Percentiles rank a stretch among this genome's conserved stretches.
Evolutionary conservation across 2,888 invertebrate genomes (phyloP).

Genomic region (Caenorhabditis becei): DNA sequence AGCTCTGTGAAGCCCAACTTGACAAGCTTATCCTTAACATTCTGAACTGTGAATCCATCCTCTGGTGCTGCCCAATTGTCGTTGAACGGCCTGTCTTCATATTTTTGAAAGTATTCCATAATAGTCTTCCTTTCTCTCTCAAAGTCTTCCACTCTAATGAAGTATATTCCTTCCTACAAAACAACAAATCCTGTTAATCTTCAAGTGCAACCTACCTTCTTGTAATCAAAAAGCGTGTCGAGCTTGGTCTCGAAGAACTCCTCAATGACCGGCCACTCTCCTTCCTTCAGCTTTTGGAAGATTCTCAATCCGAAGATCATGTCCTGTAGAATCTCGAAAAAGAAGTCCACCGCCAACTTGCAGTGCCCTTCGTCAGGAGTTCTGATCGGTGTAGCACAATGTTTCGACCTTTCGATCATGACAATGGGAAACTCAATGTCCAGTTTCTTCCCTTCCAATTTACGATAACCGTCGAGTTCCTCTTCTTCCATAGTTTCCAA

Average conservation of each 20-base stretch:
- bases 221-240: too few species aligned
- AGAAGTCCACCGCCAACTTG: background rate
- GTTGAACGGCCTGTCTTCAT: too few species aligned
- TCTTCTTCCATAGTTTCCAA: too few species aligned
- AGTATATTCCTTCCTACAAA: background rate
- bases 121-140: too few species aligned
- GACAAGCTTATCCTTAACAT: background rate
- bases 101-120: too few species aligned
- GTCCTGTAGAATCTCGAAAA: background rate
- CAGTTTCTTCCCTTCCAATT: too few species aligned
- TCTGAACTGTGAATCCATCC: background rate
- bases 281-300: background rate
- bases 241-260: background rate
- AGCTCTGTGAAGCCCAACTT: background rate
- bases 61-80: background rate
- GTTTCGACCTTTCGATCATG: too few species aligned
- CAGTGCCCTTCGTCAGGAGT: background rate
- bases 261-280: background rate
- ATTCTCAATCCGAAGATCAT: background rate
- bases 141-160: background rate
- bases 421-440: too few species aligned
- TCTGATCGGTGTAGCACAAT: background rate
- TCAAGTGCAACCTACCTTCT: background rate
- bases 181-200: background rate
- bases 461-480: too few species aligned